A percentile compares a stretch with the other conserved stretches of the same genome.
phyloP scores from a whole-genome alignment of 2,113 vertebrate species.

The Xiphophorus hellerii region DNA sequence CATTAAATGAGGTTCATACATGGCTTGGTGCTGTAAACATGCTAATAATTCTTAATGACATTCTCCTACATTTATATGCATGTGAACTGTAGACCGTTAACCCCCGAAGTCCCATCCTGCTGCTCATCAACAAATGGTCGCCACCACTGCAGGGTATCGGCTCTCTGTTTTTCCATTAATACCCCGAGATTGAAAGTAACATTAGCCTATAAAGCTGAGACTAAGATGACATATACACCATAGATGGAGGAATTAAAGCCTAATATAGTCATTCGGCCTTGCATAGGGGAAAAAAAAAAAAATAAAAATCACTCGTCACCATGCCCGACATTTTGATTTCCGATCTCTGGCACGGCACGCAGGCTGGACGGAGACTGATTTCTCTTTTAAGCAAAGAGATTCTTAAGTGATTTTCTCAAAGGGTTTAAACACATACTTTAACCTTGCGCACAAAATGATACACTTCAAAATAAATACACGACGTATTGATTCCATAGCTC shows the following conservation, averaged over 20 bases:
- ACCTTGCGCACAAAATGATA: slow-evolving; percentile 15
- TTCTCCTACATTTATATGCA: slow-evolving; percentile 67
- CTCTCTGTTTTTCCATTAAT: slow-evolving; percentile 79
- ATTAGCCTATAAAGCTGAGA: slow-evolving; percentile 76
- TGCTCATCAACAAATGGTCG: slow-evolving; percentile 41
- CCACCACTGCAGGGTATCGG: slow-evolving; percentile 35
- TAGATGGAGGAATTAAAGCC: slow-evolving; percentile 74
- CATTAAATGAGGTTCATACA: slow-evolving; percentile 67
- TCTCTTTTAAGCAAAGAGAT: slow-evolving; percentile 60
- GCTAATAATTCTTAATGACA: slow-evolving; percentile 76
- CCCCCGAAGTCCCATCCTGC: slow-evolving; percentile 33
- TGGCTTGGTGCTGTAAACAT: slow-evolving; percentile 72
- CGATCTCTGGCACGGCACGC: slow-evolving; percentile 37
- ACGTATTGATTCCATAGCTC: slow-evolving; percentile 44
- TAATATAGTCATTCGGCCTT: slow-evolving; percentile 71
- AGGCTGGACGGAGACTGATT: slow-evolving; percentile 47
- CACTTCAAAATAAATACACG: slow-evolving; percentile 41
- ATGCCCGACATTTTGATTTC: slow-evolving; percentile 65
- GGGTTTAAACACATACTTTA: slow-evolving; percentile 29
- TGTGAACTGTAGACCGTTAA: slow-evolving; percentile 62
- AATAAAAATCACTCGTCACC: slow-evolving; percentile 34
- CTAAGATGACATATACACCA: slow-evolving; percentile 73
- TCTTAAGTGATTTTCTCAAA: slow-evolving; percentile 56
- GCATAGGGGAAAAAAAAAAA: slow-evolving; percentile 25
- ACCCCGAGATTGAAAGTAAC: slow-evolving; percentile 78